These are phyloP conservation scores for Falco biarmicus DNA, from an alignment of 2,797 vertebrate genomes.

Conservation along the genomic window DNA sequence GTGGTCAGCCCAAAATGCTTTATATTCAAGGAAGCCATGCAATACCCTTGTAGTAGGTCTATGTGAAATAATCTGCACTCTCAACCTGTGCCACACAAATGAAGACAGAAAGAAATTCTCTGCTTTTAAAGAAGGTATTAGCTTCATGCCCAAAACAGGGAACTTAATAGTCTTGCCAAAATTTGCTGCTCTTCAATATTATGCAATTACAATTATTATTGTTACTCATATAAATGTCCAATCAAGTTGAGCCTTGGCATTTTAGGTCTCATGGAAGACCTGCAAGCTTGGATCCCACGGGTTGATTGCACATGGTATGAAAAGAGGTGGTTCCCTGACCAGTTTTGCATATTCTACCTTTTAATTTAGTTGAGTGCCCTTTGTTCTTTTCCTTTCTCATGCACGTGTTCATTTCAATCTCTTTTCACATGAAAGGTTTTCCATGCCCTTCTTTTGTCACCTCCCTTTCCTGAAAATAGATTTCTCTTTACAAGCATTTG, in stretches of 20 bases:
- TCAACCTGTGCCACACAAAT: neutral
- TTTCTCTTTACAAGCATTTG: conserved; percentile 13
- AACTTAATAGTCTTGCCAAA: neutral
- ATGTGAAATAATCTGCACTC: neutral
- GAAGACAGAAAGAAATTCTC: neutral
- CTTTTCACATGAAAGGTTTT: conserved; percentile 45
- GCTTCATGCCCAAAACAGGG: neutral
- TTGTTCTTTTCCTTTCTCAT: conserved; percentile 45
- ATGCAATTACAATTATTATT: neutral
- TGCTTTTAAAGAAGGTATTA: neutral
- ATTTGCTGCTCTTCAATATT: neutral
- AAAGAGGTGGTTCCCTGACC: neutral
- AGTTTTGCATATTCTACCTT: conserved; percentile 35
- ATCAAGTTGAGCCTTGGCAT: neutral
- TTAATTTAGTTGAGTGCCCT: conserved; percentile 41
- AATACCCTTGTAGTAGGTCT: neutral
- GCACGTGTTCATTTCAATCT: conserved; percentile 15
- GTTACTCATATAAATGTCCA: neutral
- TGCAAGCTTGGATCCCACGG: neutral
- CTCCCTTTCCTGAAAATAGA: conserved; percentile 21
- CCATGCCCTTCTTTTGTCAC: neutral
- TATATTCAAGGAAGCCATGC: neutral
- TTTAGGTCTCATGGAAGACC: neutral
- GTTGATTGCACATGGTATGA: neutral
- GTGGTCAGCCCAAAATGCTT: neutral